phyloP scores from a whole-genome alignment of 2,113 vertebrate species.

The Oxyura jamaicensis region DNA sequence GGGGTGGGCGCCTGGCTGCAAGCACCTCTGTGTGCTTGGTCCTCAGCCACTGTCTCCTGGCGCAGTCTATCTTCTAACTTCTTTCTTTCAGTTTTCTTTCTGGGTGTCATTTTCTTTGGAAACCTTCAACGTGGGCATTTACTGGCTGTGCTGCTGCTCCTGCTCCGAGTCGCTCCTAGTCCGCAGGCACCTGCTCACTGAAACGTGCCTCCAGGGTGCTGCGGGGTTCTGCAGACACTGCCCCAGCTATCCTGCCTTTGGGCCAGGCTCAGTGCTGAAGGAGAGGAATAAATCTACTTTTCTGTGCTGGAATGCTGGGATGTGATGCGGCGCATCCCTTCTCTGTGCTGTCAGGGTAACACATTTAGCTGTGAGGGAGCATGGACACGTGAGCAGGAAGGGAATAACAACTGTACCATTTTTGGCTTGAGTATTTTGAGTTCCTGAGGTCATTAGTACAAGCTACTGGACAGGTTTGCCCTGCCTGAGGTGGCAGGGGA shows the following conservation, averaged over 20 bases:
- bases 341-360: too few relatives aligned
- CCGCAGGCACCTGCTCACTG: fast-evolving
- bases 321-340: background rate
- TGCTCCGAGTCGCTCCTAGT: fast-evolving
- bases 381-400: background rate
- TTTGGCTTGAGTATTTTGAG: background rate
- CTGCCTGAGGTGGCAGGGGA: background rate
- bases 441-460: background rate
- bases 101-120: background rate
- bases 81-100: background rate
- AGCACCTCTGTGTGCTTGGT: background rate
- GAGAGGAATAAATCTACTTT: fast-evolving
- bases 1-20: background rate
- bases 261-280: fast-evolving
- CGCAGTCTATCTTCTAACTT: too few relatives aligned
- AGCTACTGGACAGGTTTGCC: background rate
- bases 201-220: fast-evolving
- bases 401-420: fast-evolving
- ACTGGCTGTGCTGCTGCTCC: background rate
- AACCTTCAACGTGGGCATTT: background rate
- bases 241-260: fast-evolving
- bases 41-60: background rate
- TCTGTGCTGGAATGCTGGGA: background rate
- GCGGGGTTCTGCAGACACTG: fast-evolving
- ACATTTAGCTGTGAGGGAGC: fast-evolving